A percentile compares a stretch with the other conserved stretches of the same genome.
Conservation (phyloP, 2,113 vertebrate species). For the Baryphthengus martii region DNA sequence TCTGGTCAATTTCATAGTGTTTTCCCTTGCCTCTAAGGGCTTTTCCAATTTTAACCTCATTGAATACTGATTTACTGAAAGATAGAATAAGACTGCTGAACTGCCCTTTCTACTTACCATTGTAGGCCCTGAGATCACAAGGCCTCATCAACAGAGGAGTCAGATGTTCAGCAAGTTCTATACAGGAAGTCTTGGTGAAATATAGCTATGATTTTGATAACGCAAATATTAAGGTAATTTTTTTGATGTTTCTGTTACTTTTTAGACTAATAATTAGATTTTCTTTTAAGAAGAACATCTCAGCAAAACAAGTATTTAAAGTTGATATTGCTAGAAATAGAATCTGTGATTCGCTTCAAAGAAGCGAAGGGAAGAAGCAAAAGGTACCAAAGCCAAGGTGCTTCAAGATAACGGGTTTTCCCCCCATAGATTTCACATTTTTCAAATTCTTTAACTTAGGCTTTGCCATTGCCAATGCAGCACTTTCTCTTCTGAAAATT, state of each 20-base stretch:
- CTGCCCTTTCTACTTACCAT: not conserved
- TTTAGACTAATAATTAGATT: not conserved
- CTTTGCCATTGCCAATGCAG: not conserved
- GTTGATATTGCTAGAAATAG: not conserved
- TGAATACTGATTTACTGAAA: not conserved
- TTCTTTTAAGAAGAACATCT: not conserved
- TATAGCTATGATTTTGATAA: not conserved
- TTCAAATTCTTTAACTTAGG: not conserved
- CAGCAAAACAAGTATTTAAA: not conserved
- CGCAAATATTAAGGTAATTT: not conserved
- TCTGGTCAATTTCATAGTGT: not conserved
- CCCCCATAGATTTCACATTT: not conserved
- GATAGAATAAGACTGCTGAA: not conserved
- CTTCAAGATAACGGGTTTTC: not conserved
- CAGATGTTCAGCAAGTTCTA: not conserved
- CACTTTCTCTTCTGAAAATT: not conserved
- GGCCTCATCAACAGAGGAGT: not conserved
- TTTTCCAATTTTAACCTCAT: not conserved
- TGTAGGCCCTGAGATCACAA: not conserved
- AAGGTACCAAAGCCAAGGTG: not conserved
- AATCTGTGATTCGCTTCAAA: not conserved
- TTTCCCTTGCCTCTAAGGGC: not conserved
- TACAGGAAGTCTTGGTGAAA: not conserved
- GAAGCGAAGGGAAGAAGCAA: not conserved
- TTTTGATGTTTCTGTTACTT: not conserved